phyloP scores from a whole-genome alignment of 2,888 invertebrate species.

The Epinotia ramella region DNA sequence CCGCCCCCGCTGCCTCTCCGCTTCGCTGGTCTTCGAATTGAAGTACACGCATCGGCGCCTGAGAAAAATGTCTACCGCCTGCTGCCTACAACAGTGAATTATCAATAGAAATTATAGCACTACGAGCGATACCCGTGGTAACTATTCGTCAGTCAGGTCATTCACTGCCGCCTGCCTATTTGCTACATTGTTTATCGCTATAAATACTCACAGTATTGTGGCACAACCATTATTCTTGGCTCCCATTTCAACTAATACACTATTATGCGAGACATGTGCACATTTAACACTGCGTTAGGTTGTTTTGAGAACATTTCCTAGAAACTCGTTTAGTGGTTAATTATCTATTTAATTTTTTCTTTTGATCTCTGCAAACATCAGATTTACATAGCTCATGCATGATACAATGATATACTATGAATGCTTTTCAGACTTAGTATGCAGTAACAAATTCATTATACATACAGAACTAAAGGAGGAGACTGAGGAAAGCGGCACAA shows the following conservation, averaged over 20 bases:
- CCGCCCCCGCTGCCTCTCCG: slow-evolving; percentile 61
- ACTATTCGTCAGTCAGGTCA: slow-evolving; percentile 58
- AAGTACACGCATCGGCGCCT: slow-evolving; percentile 70
- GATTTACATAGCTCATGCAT: neutral
- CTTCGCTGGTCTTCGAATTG: slow-evolving; percentile 37
- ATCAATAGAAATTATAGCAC: slow-evolving; percentile 57
- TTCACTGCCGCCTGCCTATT: slow-evolving; percentile 50
- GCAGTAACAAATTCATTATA: no score
- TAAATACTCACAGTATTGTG: slow-evolving; percentile 28
- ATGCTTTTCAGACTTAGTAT: no score
- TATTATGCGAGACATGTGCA: slow-evolving; percentile 33
- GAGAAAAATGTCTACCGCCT: slow-evolving; percentile 73
- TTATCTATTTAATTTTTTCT: neutral
- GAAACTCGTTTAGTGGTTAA: neutral
- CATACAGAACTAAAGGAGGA: neutral
- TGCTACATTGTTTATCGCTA: slow-evolving; percentile 35
- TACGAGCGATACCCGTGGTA: slow-evolving; percentile 51
- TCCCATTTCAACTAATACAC: slow-evolving; percentile 33
- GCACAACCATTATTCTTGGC: slow-evolving; percentile 32
- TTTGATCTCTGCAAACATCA: neutral
- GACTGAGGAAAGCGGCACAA: neutral
- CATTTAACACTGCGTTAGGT: slow-evolving; percentile 18
- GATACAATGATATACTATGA: neutral
- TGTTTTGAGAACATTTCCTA: slow-evolving; percentile 4
- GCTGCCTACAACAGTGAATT: slow-evolving; percentile 39